Base-by-base conservation (phyloP, 2,888 invertebrate species). In the Agrochola macilenta region DNA sequence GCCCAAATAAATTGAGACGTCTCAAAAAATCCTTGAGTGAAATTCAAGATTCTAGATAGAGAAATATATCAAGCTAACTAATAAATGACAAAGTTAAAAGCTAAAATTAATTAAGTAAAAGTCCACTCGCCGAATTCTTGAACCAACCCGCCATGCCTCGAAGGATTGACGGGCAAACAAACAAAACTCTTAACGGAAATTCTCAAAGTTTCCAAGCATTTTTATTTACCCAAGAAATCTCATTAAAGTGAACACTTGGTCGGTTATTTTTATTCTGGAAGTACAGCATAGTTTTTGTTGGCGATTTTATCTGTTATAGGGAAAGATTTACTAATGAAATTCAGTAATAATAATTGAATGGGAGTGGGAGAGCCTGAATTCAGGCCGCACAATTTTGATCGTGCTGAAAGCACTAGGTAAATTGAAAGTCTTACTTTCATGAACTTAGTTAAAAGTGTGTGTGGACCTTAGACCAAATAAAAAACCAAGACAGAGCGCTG, bases 141-240 rank as follows among this genome's bases (percentile, higher is more conserved):
- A 79, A 83, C 87, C 84, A 85, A 87, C 88, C 84, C 87, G 85
- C 82, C 73, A 82, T 77, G 71, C 84, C 72, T 20, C 75, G 78
- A 78, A 80, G 88, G 79, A 83, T 81, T 88, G 87, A 91, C 89
- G 89, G 87, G 88, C 88, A 90, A 92, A 92, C 90, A 91, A 91
- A 93, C 92, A 91, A 89, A 92, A 91, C 90, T 86, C 90, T 88
- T 74, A 75, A 83, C 87, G 87, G 90, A 89, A 92, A 91, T 91
- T 91, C 89, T 89, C 78, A 74, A 91, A 92, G 84, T 91, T 92
- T 89, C 85, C 76, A 87, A 76, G 79, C 86, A 90, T 91, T 90
- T 92, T 92, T 92, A 88, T 91, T 88, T 88, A 86, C 82, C 76
- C 69, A 85, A 90, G 88, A 90, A 92, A 92, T 91, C 91, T 91